Evolutionary conservation across 1,140 invertebrate species (phyloP).

Genomic region (Atta colombica): DNA sequence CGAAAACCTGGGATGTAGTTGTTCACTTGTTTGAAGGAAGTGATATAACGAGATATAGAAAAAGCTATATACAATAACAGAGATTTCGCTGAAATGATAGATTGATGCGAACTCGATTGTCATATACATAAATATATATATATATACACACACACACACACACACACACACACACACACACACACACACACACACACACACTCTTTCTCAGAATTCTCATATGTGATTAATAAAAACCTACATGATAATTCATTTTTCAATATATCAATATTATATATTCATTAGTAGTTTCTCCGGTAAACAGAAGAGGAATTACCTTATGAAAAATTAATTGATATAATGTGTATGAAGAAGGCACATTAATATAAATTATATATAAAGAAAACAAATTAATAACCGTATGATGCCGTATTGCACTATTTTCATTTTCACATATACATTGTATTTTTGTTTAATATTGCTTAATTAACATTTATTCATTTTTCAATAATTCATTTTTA

Average conservation of each 20-base stretch:
- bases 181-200: too few relatives aligned
- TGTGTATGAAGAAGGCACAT: too few relatives aligned
- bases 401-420: neutral
- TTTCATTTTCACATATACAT: neutral
- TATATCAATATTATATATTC: too few relatives aligned
- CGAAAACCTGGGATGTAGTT: slow-evolving; percentile 4
- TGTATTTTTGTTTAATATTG: neutral
- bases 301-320: too few relatives aligned
- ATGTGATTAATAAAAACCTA: too few relatives aligned
- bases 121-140: neutral
- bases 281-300: too few relatives aligned
- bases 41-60: neutral
- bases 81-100: neutral
- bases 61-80: neutral
- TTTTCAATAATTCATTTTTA: neutral
- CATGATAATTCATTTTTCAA: too few relatives aligned
- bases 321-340: too few relatives aligned
- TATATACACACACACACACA: neutral
- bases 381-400: slow-evolving; percentile 8
- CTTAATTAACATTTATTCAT: neutral
- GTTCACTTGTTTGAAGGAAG: slow-evolving; percentile 13
- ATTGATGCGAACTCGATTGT: slow-evolving; percentile 1
- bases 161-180: too few relatives aligned
- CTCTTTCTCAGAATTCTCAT: too few relatives aligned
- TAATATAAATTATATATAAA: too few relatives aligned